Evolutionary conservation across 2,888 invertebrate species (phyloP), one percentile per base, ranked within the genome.

Genomic region (Choreutis nemorana): DNA sequence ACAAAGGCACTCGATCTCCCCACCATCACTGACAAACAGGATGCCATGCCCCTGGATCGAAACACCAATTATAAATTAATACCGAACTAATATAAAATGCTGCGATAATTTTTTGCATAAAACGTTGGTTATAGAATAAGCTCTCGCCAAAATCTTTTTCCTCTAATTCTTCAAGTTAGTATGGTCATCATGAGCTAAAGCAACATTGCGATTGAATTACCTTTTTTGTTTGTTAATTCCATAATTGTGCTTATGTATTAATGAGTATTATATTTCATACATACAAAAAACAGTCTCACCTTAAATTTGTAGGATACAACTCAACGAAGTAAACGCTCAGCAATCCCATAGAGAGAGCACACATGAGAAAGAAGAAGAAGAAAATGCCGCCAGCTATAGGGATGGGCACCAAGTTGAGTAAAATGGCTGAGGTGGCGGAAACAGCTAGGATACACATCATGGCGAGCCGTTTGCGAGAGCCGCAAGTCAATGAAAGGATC

Each of bases 1-100:
- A 81, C 49, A 45, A 86, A 84, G 0, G 87, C 86, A 12, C 85
- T 85, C 8, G 83, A 55, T 31, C 87, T 71, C 2, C 87, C 87
- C 32, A 83, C 57, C 63, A 83, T 83, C 40, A 86, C 81, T 2
- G 83, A 81, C 14, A 85, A 55, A 39, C 85, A 86, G 2, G 87
- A 80, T 1, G 84, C 85, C 59, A 85, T 81, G 0, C 84, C 87
- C 41, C 84, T 84, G 54, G 2, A 41, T 45, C 11, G 22, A 26
- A 34, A 29, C 25, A 20, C 23, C 16, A 12, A 24, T 25, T n/a
- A 18, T n/a, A n/a, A n/a, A n/a, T n/a, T n/a, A n/a, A n/a, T n/a
- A n/a, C n/a, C n/a, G n/a, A n/a, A n/a, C n/a, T n/a, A n/a, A n/a
- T n/a, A n/a, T n/a, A n/a, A n/a, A n/a, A n/a, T n/a, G n/a, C n/a